Evolutionary conservation across 2,888 invertebrate genomes (phyloP), one percentile per base, ranked within the genome.

Genomic region (Scotopteryx bipunctaria): DNA sequence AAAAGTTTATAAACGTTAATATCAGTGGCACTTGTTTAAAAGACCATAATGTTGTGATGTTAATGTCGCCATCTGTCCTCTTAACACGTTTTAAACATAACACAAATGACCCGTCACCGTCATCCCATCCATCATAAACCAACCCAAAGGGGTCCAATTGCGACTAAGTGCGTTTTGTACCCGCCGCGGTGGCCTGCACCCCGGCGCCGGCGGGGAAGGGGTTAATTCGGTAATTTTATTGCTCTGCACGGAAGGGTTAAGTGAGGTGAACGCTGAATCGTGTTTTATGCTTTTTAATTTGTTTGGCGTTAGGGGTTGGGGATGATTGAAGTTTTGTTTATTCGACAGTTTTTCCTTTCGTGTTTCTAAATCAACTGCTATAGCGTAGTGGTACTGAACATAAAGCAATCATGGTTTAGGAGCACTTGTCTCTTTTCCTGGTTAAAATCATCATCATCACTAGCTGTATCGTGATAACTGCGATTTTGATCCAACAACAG

Each of bases 211-310:
- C 57, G 65, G 60, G 63, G 59, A 62, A 66, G 66, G 78, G 79
- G 81, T 80, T 80, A 81, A 81, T 79, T 73, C 73, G 76, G 85
- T 85, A 84, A 86, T 83, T 81, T 78, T 74, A 82, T 84, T 79
- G 82, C 67, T 64, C 69, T 64, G 58, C 67, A 67, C 59, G 69
- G 67, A 73, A 76, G 84, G 86, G 85, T 86, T 85, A 83, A 82
- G 76, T 73, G 76, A 73, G 78, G 78, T 73, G 75, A 74, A 69
- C 69, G 68, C 67, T 69, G 69, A 82, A 78, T 84, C 73, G 77
- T 79, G 85, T 85, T 88, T 85, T 86, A 83, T 82, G 81, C 76
- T 76, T 80, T 86, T 81, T 86, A 87, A 88, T 88, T 86, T 86
- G 86, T 83, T 83, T 66, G 73, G 74, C 66, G 68, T 67, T 62